These are phyloP conservation scores for Axis porcinus DNA, from an alignment of 2,113 vertebrate species.

Conservation along the genomic window DNA sequence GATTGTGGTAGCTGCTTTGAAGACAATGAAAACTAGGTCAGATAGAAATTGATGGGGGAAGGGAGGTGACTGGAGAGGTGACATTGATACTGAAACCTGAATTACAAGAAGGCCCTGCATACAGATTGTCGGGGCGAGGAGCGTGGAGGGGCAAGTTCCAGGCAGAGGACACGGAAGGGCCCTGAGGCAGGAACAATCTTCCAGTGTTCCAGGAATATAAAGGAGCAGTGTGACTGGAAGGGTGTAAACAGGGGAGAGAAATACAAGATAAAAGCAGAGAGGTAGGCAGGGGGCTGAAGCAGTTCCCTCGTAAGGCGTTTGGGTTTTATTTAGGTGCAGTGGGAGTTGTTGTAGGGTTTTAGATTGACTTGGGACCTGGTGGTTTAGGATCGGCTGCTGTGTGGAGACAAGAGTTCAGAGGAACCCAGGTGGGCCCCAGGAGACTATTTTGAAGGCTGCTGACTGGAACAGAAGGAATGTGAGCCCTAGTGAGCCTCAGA, in stretches of 20 bases:
- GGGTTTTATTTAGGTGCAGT: background rate
- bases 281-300: background rate
- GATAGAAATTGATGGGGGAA: background rate
- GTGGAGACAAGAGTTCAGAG: background rate
- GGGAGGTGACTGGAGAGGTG: background rate
- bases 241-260: background rate
- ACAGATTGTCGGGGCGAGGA: too few species aligned
- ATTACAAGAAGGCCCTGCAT: rapidly evolving
- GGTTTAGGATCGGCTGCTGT: background rate
- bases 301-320: background rate
- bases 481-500: background rate
- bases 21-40: background rate
- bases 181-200: background rate
- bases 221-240: background rate
- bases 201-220: too few species aligned
- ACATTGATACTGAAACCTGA: background rate
- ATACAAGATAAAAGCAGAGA: background rate
- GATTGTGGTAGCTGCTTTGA: background rate
- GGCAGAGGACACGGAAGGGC: background rate
- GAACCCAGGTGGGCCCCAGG: background rate
- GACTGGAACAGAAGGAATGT: background rate
- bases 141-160: background rate
- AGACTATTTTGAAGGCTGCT: background rate
- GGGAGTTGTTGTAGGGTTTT: background rate
- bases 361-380: background rate